Percentiles rank a stretch among this genome's conserved stretches.
Conservation (phyloP, 2,113 vertebrate genomes). For the Paradisaea rubra region DNA sequence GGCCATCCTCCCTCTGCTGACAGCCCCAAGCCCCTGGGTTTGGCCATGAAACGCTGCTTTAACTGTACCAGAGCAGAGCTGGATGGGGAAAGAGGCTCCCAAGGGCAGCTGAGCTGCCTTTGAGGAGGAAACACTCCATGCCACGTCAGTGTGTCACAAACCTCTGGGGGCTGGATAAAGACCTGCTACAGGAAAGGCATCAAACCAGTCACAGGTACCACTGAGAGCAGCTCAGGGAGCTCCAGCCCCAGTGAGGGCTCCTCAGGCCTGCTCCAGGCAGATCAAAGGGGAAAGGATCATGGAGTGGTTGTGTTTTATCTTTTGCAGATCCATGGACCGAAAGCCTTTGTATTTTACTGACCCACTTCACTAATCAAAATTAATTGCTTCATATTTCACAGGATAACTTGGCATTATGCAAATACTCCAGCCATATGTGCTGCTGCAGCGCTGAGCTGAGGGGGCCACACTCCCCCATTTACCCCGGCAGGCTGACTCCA, state of each 20-base stretch:
- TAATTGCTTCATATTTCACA: not conserved
- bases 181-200: not conserved
- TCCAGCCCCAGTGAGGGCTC: not conserved
- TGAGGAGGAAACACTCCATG: not conserved
- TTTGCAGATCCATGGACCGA: accelerated
- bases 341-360: not conserved
- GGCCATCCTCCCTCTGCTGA: not conserved
- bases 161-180: not conserved
- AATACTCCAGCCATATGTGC: not conserved
- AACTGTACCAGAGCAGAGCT: accelerated
- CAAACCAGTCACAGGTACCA: not conserved
- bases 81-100: not conserved
- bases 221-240: not conserved
- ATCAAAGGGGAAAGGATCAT: accelerated
- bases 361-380: slow-evolving; percentile 1
- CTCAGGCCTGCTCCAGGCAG: not conserved
- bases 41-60: not conserved
- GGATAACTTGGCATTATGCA: slow-evolving; percentile 3
- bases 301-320: accelerated
- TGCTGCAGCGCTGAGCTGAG: not conserved
- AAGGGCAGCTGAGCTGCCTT: not conserved
- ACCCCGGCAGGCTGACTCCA: not conserved
- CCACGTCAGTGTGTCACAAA: not conserved
- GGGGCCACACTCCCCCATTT: not conserved
- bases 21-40: not conserved